Conservation (phyloP, 2,888 invertebrate species). For the Acanthacorydalis orientalis region DNA sequence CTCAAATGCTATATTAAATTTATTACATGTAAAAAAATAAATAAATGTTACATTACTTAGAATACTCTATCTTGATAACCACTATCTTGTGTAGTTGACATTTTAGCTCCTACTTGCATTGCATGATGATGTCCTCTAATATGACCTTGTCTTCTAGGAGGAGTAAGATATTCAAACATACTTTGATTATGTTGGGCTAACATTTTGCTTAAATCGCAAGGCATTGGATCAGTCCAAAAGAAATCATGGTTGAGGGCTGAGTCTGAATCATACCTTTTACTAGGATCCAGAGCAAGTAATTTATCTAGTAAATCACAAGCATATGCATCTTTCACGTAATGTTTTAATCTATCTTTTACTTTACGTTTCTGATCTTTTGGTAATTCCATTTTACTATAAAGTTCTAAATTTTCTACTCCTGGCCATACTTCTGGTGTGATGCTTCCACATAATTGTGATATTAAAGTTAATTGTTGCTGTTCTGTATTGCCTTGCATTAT, state of each 20-base stretch:
- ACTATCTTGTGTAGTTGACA: conserved; percentile 44
- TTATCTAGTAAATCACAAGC: conserved; percentile 90
- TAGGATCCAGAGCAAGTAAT: conserved; percentile 79
- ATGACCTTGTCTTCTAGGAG: conserved; percentile 52
- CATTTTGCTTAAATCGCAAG: conserved; percentile 81
- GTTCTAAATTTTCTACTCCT: conserved; percentile 74
- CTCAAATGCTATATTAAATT: too few species aligned
- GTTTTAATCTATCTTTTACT: conserved; percentile 68
- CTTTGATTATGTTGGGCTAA: conserved; percentile 76
- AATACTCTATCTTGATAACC: conserved; percentile 78
- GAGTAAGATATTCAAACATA: conserved; percentile 88
- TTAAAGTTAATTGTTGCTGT: conserved; percentile 86
- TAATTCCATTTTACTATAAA: conserved; percentile 76
- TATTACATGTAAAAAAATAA: too few species aligned
- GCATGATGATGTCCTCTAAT: conserved; percentile 49
- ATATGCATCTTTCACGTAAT: conserved; percentile 79
- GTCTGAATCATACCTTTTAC: conserved; percentile 75
- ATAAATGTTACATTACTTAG: conserved; percentile 26
- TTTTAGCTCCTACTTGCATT: conserved; percentile 32
- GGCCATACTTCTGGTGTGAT: conserved; percentile 91
- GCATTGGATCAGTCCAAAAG: conserved; percentile 97
- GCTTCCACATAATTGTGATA: conserved; percentile 91
- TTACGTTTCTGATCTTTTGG: conserved; percentile 75
- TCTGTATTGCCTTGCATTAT: conserved; percentile 95
- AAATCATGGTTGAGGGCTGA: conserved; percentile 93